Evolutionary conservation across 1,140 invertebrate species (phyloP).

Genomic region (Monomorium pharaonis): DNA sequence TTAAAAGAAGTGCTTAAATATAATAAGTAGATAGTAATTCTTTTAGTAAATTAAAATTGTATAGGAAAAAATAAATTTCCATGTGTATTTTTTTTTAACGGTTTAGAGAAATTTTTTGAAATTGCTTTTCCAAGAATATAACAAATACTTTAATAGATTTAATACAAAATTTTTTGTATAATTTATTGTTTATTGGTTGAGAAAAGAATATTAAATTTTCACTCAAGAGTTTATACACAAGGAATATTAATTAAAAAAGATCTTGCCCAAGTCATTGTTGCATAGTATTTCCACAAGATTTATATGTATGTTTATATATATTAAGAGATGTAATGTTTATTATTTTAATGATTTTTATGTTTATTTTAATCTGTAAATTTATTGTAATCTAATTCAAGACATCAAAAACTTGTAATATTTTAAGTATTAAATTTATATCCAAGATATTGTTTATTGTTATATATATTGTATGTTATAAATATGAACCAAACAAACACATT

Average conservation of each 20-base stretch:
- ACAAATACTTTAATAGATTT: background rate
- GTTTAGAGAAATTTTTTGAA: background rate
- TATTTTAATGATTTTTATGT: slow-evolving; percentile 36
- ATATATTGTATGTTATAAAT: slow-evolving; percentile 18
- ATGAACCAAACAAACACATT: background rate
- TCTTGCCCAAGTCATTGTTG: slow-evolving; percentile 7
- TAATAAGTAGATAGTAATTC: slow-evolving; percentile 41
- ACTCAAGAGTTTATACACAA: background rate
- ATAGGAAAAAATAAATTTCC: background rate
- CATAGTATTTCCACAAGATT: slow-evolving; percentile 12
- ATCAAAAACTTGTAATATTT: slow-evolving; percentile 14
- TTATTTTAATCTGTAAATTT: slow-evolving; percentile 23
- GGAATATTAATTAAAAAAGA: background rate
- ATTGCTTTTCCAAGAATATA: slow-evolving; percentile 12
- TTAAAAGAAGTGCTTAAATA: slow-evolving; percentile 31
- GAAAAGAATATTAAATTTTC: background rate
- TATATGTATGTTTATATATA: background rate
- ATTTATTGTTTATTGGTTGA: background rate
- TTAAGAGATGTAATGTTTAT: slow-evolving; percentile 15
- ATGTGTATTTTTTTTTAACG: background rate
- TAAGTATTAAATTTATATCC: slow-evolving; percentile 31
- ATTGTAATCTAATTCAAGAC: background rate
- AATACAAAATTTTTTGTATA: background rate
- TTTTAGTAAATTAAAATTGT: slow-evolving; percentile 16
- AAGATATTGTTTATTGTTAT: slow-evolving; percentile 16